A percentile compares a stretch with the other conserved stretches of the same genome.
These are phyloP conservation scores for Latrodectus elegans DNA, from an alignment of 2,888 invertebrate genomes.

Conservation along the genomic window DNA sequence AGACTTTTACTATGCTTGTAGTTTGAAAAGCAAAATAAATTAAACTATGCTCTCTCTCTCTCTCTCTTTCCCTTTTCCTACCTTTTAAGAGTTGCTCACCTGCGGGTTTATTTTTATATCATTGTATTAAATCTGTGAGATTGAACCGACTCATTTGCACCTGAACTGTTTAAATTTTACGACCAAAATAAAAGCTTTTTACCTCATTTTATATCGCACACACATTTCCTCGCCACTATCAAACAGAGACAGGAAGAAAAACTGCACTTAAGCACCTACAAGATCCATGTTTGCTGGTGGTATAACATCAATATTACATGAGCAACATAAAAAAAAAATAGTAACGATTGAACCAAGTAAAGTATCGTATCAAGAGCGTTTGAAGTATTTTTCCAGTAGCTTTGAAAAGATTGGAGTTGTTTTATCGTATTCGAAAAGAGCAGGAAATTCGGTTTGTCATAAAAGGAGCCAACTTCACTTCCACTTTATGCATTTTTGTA, in stretches of 20 bases:
- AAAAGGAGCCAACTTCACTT: constrained; percentile 33
- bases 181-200: too few relatives aligned
- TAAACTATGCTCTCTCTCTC: too few relatives aligned
- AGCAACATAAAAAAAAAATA: constrained; percentile 22
- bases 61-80: too few relatives aligned
- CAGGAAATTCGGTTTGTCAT: constrained; percentile 34
- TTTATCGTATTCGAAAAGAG: constrained; percentile 41
- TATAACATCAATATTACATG: constrained; percentile 48
- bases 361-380: constrained; percentile 5
- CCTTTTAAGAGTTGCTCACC: too few relatives aligned
- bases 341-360: constrained; percentile 11
- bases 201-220: too few relatives aligned
- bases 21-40: too few relatives aligned
- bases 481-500: constrained; percentile 34
- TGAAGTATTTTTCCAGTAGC: constrained; percentile 31
- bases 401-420: constrained; percentile 41
- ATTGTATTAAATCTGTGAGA: too few relatives aligned
- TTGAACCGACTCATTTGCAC: too few relatives aligned
- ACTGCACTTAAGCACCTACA: constrained; percentile 9
- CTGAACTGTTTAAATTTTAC: too few relatives aligned
- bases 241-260: not conserved
- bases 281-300: not conserved
- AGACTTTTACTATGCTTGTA: too few relatives aligned
- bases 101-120: too few relatives aligned
- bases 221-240: too few relatives aligned